Evolutionary conservation across 2,888 invertebrate genomes (phyloP).

Genomic region (Oligia fasciuncula): DNA sequence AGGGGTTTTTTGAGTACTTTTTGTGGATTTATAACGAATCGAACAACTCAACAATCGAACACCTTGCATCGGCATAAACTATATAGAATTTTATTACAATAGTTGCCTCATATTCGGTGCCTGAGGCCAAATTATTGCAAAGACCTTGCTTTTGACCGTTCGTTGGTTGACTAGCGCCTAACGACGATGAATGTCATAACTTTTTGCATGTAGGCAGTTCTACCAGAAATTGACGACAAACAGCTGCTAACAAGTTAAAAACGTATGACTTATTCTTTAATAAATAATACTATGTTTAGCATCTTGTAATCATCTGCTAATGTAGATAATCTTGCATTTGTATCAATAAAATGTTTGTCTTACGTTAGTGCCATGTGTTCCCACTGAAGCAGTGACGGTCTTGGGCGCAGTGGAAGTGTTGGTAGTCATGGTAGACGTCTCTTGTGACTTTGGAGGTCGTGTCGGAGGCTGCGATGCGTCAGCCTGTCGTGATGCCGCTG

Average conservation of each 20-base stretch:
- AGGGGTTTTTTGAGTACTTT: neutral
- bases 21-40: neutral
- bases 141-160: neutral
- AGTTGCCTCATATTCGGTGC: neutral
- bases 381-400: conserved; percentile 92
- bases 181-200: neutral
- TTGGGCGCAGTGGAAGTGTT: conserved; percentile 91
- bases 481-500: conserved; percentile 85
- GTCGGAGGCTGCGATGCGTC: conserved; percentile 87
- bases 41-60: neutral
- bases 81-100: neutral
- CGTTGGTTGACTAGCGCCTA: neutral
- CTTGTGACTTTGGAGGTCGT: conserved; percentile 93
- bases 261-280: neutral
- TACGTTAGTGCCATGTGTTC: conserved; percentile 92
- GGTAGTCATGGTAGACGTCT: conserved; percentile 92
- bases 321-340: neutral
- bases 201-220: neutral
- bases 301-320: neutral
- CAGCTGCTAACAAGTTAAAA: neutral
- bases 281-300: neutral
- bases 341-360: conserved; percentile 57
- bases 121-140: neutral
- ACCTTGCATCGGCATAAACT: neutral
- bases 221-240: neutral